Evolutionary conservation across 2,113 vertebrate species (phyloP), one percentile per base, ranked within the genome.

Genomic region (Silurus meridionalis): DNA sequence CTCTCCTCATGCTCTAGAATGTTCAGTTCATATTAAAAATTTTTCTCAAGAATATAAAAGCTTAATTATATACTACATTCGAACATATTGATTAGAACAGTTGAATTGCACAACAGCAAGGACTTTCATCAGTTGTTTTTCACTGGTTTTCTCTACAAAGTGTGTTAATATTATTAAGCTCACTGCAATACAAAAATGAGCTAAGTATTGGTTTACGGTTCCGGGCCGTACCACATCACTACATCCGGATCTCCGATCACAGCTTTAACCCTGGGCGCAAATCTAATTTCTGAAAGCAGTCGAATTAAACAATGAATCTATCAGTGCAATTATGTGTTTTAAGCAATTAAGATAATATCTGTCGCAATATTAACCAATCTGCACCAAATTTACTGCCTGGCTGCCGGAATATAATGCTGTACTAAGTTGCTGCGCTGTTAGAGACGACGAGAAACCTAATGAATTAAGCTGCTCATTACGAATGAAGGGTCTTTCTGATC

Each of bases 391-490:
- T 92, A 92, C 91, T 92, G 94, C 93, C 92, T 92, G 91, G 92
- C 92, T 89, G 93, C 94, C 95, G 96, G 95, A 97, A 97, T 95
- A 95, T 92, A 95, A 93, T 94, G 92, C 93, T 94, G 95, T 95
- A 94, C 93, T 95, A 97, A 95, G 93, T 96, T 96, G 82, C 93
- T 92, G 94, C 95, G 95, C 95, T 95, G 85, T 96, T 92, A 90
- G 92, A 87, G 92, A 92, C 94, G 95, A 95, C 94, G 91, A 96
- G 94, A 90, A 93, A 94, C 95, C 96, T 96, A 96, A 97, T 97
- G 95, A 96, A 97, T 97, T 96, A 97, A 97, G 94, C 94, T 95
- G 93, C 95, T 97, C 96, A 97, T 97, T 97, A 97, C 95, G 95
- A 96, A 96, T 94, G 94, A 93, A 94, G 94, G 95, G 96, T 97